These are phyloP conservation scores for Podocnemis expansa DNA, from an alignment of 2,113 vertebrate genomes.

Conservation along the genomic window DNA sequence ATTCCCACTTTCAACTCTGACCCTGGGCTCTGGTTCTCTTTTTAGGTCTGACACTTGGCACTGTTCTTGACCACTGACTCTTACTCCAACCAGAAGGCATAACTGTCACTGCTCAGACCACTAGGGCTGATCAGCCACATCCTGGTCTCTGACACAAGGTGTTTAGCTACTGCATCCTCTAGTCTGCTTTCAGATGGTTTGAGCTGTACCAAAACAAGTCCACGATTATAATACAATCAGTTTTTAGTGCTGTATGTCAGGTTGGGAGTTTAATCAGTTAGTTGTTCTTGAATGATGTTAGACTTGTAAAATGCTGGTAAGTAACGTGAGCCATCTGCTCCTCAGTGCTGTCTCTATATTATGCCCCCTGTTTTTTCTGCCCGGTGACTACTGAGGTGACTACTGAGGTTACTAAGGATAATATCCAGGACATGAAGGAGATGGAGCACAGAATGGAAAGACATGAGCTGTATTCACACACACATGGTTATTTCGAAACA, in stretches of 20 bases:
- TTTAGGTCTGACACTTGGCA: too few relatives aligned
- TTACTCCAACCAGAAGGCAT: neutral
- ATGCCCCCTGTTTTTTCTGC: neutral
- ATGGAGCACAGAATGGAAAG: neutral
- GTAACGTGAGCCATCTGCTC: neutral
- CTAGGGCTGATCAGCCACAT: neutral
- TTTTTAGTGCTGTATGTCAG: neutral
- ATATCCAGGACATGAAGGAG: neutral
- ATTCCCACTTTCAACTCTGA: neutral
- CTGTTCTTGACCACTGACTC: too few relatives aligned
- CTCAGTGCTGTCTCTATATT: neutral
- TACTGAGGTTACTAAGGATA: too few relatives aligned
- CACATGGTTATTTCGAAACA: too few relatives aligned
- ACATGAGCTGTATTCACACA: too few relatives aligned
- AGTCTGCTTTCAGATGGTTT: neutral
- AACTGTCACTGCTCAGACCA: neutral
- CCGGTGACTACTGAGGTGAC: neutral
- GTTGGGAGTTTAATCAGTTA: neutral
- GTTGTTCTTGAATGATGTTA: neutral
- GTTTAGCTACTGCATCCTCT: neutral
- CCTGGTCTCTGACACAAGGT: neutral
- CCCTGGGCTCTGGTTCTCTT: neutral
- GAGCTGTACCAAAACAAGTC: neutral
- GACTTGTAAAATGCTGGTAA: neutral
- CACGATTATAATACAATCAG: neutral